A percentile compares a stretch with the other conserved stretches of the same genome.
phyloP scores from a whole-genome alignment of 2,888 invertebrate genomes.

The Synergus japonicus region DNA sequence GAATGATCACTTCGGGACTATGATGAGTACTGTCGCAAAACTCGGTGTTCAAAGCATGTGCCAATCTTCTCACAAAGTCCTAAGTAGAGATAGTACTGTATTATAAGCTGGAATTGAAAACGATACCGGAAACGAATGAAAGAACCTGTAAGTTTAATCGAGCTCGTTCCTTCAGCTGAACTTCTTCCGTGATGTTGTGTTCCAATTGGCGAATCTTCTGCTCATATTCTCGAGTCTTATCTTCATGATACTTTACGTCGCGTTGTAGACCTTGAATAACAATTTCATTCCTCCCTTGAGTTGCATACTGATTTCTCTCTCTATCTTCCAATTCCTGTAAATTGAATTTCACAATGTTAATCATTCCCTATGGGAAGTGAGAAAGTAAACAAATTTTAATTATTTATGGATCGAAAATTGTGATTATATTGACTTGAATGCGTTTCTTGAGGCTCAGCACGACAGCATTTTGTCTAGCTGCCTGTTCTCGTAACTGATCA shows the following conservation, averaged over 20 bases:
- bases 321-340: constrained; percentile 86
- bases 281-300: constrained; percentile 83
- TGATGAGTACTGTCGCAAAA: constrained; percentile 83
- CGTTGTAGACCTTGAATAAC: constrained; percentile 87
- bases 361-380: neutral
- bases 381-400: too few relatives aligned
- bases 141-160: constrained; percentile 74
- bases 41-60: constrained; percentile 85
- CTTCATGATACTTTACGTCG: constrained; percentile 86
- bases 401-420: too few relatives aligned
- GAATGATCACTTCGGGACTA: constrained; percentile 84
- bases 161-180: constrained; percentile 86
- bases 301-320: constrained; percentile 84
- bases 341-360: neutral
- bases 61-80: constrained; percentile 86
- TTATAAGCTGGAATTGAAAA: neutral
- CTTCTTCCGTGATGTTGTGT: constrained; percentile 85
- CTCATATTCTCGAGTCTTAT: constrained; percentile 87
- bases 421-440: constrained; percentile 77
- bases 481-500: constrained; percentile 88
- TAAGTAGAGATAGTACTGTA: constrained; percentile 62
- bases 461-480: constrained; percentile 89
- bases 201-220: constrained; percentile 87
- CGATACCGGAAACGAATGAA: neutral
- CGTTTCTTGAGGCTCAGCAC: constrained; percentile 89